Evolutionary conservation across 2,797 vertebrate species (phyloP).

Genomic region (Anisognathus igniventris): DNA sequence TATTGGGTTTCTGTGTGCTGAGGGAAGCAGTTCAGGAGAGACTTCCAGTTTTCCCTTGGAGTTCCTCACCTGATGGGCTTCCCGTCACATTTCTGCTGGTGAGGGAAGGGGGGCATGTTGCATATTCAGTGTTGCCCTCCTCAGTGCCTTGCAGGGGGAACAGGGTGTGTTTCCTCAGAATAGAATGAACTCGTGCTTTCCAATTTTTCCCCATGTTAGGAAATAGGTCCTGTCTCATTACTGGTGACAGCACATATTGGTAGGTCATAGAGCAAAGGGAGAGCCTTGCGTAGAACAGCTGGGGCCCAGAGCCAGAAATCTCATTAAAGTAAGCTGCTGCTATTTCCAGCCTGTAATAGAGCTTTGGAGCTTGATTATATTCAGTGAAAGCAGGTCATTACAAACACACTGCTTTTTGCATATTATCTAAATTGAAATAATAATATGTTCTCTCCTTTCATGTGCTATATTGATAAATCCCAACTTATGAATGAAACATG

Average conservation of each 20-base stretch:
- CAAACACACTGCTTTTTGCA: conserved; percentile 73
- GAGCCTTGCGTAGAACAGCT: conserved; percentile 76
- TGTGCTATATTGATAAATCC: conserved; percentile 75
- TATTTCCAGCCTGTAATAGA: conserved; percentile 86
- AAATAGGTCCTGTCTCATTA: conserved; percentile 75
- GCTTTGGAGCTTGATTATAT: conserved; percentile 83
- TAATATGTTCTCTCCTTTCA: conserved; percentile 75
- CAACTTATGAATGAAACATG: conserved; percentile 78
- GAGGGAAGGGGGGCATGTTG: neutral
- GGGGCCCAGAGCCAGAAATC: conserved; percentile 82
- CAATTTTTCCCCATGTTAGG: conserved; percentile 69
- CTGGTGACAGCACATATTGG: conserved; percentile 70
- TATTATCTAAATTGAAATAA: conserved; percentile 79
- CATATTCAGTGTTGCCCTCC: conserved; percentile 10
- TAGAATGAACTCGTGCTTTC: conserved; percentile 64
- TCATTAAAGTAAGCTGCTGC: conserved; percentile 87
- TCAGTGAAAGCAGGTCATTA: conserved; percentile 81
- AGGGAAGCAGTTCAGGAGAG: neutral
- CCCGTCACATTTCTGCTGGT: neutral
- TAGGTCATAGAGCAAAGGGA: conserved; percentile 76
- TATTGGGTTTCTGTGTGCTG: neutral
- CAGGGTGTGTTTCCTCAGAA: conserved; percentile 53
- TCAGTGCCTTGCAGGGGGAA: conserved; percentile 30
- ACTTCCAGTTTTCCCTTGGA: neutral
- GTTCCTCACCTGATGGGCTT: conserved; percentile 6